Evolutionary conservation across 30 jellyfish, hydroid and myxozoan genomes (phyloP), one percentile per base, ranked within the genome.

Genomic region (Aurelia sp.): DNA sequence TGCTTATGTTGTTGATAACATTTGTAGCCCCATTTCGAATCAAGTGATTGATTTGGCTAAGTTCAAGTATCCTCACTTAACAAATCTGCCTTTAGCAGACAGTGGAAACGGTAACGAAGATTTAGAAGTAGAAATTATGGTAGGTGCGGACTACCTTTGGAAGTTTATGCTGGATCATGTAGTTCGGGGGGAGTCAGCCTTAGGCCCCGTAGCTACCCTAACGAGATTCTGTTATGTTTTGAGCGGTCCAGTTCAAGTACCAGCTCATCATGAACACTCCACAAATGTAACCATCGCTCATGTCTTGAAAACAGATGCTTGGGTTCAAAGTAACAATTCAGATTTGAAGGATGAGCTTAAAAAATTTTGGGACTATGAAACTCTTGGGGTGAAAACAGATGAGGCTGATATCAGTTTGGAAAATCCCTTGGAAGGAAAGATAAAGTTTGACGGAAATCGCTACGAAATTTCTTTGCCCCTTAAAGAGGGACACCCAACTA

Each of bases 201-300:
- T 27, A 27, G 33, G 79, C 72, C 18, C 75, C 83, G 9, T 22
- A 50, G 30, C 74, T 66, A 62, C 85, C 30, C 51, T 22, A 30
- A 51, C 86, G 11, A 13, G 73, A 7, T 35, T 81, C 44, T 85
- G 91, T 10, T 81, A 66, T 44, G 44, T 81, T 21, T 21, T 81
- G 10, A 35, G 62, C 33, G 91, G 91, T 58, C 83, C 91, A 19
- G 68, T 81, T 18, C 58, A 37, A 4, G 89, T 60, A 10, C 59
- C 18, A 21, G 35, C 21, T 0, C 27, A 50, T 22, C n/a, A 0
- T 58, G 67, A 6, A 7, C 21, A 51, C 51, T 53, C 69, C 1
- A 13, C 53, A 13, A 23, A 22, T 2, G 33, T 27, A 5, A 37
- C 41, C 0, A 57, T 55, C 17, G 17, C 74, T 21, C 57, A 74